A percentile compares a stretch with the other conserved stretches of the same genome.
Evolutionary conservation across 1,140 invertebrate genomes (phyloP).

Genomic region (Macrobrachium rosenbergii): DNA sequence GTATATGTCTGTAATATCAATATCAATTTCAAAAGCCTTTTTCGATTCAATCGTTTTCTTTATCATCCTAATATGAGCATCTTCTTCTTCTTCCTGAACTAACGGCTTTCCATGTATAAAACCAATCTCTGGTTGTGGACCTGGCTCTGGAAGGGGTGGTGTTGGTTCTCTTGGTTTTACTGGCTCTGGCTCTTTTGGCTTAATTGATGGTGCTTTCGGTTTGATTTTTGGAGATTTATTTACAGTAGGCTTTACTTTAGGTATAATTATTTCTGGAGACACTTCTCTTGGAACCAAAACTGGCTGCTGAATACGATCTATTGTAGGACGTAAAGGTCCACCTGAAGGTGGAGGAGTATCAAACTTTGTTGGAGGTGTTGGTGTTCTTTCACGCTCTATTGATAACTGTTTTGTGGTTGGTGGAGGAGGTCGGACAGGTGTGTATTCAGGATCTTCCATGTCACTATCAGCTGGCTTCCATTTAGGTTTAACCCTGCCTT

Average conservation of each 20-base stretch:
- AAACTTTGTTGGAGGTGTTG: slow-evolving; percentile 65
- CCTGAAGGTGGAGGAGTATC: slow-evolving; percentile 58
- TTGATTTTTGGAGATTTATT: slow-evolving; percentile 36
- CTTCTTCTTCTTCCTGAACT: slow-evolving; percentile 42
- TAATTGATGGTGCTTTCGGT: slow-evolving; percentile 45
- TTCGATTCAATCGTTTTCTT: slow-evolving; percentile 52
- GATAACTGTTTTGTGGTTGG: slow-evolving; percentile 23
- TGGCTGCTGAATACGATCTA: slow-evolving; percentile 53
- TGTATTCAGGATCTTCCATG: slow-evolving; percentile 60
- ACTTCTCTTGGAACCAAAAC: slow-evolving; percentile 22
- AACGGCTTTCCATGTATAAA: slow-evolving; percentile 13
- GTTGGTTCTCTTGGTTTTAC: slow-evolving; percentile 18
- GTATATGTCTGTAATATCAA: slow-evolving; percentile 58
- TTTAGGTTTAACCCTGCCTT: slow-evolving; percentile 65
- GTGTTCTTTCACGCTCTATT: slow-evolving; percentile 51
- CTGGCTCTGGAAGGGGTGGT: slow-evolving; percentile 51
- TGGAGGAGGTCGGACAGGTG: slow-evolving; percentile 47
- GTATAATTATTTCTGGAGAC: slow-evolving; percentile 50
- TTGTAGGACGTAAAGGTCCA: slow-evolving; percentile 56
- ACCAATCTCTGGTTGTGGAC: slow-evolving; percentile 50
- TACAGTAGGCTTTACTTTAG: slow-evolving; percentile 38
- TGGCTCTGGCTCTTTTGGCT: slow-evolving; percentile 30
- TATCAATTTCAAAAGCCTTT: slow-evolving; percentile 50
- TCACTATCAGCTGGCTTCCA: slow-evolving; percentile 66
- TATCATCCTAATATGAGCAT: slow-evolving; percentile 55